Evolutionary conservation across 1,140 invertebrate genomes (phyloP).

Genomic region (Pseudomyrmex sp.): DNA sequence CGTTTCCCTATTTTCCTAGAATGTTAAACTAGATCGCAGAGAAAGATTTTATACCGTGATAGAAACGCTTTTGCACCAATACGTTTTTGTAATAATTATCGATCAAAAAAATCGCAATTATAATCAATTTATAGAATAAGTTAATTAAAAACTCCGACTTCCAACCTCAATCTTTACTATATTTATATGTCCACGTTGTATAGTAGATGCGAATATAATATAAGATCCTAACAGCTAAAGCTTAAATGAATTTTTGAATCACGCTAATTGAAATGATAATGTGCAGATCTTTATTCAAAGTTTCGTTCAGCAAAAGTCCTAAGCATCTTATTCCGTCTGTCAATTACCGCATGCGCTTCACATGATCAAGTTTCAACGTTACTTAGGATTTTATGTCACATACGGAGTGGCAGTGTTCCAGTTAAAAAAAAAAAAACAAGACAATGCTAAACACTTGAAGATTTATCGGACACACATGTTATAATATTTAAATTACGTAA

Average conservation of each 20-base stretch:
- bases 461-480: conserved; percentile 37
- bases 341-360: not conserved
- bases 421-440: not conserved
- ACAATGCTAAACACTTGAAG: conserved; percentile 19
- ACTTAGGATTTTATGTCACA: too few species aligned
- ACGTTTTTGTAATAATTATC: not conserved
- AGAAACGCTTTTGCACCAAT: not conserved
- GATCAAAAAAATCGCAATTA: not conserved
- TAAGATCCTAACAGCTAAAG: not conserved
- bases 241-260: conserved; percentile 16
- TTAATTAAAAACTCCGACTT: not conserved
- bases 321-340: conserved; percentile 9
- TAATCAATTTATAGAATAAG: not conserved
- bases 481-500: conserved; percentile 54
- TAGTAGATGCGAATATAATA: conserved; percentile 28
- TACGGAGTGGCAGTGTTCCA: too few species aligned
- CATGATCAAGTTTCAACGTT: too few species aligned
- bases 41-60: conserved; percentile 2
- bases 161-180: not conserved
- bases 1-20: conserved; percentile 40
- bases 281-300: conserved; percentile 20
- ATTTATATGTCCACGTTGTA: too few species aligned
- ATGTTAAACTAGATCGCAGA: conserved; percentile 15
- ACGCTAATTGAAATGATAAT: conserved; percentile 14
- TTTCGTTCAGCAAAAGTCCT: conserved; percentile 10